Conservation (phyloP, 1,140 invertebrate genomes). For the Aphelenchoides besseyi region DNA sequence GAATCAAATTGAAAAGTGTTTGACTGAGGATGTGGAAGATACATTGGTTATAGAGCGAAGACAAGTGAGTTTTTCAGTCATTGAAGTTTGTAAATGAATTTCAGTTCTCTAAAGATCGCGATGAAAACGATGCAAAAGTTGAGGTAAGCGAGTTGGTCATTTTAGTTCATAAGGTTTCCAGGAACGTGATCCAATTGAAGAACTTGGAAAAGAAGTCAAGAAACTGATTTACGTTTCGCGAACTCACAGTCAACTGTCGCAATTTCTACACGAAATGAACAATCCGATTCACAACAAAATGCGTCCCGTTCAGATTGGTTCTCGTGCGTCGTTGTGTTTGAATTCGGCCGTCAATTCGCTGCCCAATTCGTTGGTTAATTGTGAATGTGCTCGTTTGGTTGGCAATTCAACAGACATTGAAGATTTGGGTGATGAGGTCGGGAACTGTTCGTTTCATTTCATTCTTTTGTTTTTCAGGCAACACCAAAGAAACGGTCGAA, state of each 20-base stretch:
- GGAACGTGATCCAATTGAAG: neutral
- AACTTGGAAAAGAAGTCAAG: neutral
- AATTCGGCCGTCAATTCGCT: conserved; percentile 9
- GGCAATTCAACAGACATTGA: conserved; percentile 15
- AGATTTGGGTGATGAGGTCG: conserved; percentile 10
- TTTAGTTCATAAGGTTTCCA: neutral
- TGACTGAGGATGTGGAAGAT: neutral
- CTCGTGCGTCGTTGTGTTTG: conserved; percentile 20
- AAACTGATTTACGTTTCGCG: conserved; percentile 9
- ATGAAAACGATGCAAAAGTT: neutral
- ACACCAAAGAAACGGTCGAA: conserved; percentile 16
- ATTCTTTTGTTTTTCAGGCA: neutral
- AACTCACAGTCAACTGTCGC: conserved; percentile 13
- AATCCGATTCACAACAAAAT: neutral
- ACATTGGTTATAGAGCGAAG: neutral
- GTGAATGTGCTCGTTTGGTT: conserved; percentile 13
- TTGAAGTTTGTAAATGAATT: no score
- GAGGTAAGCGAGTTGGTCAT: neutral
- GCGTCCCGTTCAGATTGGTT: conserved; percentile 15
- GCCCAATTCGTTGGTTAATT: conserved; percentile 11
- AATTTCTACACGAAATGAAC: conserved; percentile 9
- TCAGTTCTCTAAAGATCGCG: neutral
- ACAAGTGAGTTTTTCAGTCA: neutral
- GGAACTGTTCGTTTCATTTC: neutral
- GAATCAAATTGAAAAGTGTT: neutral